A percentile compares a stretch with the other conserved stretches of the same genome.
Evolutionary conservation across 2,888 invertebrate species (phyloP).

Genomic region (Cyrtodaria siliqua): DNA sequence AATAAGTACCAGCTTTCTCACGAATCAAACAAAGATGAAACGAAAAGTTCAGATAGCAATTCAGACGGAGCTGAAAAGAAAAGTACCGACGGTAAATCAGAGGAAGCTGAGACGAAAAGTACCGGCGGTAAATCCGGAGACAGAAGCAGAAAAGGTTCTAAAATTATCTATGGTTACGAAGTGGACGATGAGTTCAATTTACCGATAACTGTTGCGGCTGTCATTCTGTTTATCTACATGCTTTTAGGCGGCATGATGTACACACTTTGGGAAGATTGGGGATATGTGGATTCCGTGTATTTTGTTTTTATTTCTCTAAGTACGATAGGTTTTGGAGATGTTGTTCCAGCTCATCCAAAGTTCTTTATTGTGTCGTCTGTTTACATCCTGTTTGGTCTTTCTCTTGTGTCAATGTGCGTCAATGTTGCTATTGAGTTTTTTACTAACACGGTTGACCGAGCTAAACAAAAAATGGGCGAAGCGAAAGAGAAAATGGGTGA

Average conservation of each 20-base stretch:
- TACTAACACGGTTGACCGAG: conserved; percentile 48
- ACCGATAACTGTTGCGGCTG: conserved; percentile 95
- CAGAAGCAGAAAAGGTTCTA: conserved; percentile 54
- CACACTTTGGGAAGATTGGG: conserved; percentile 90
- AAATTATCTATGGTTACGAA: conserved; percentile 66
- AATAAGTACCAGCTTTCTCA: no score
- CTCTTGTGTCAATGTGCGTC: conserved; percentile 98
- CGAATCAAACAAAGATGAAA: no score
- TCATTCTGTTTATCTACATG: conserved; percentile 94
- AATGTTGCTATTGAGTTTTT: conserved; percentile 91
- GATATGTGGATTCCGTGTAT: conserved; percentile 97
- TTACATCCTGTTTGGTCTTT: conserved; percentile 97
- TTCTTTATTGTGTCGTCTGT: conserved; percentile 96
- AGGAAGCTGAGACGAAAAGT: conserved; percentile 88
- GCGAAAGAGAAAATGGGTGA: conserved; percentile 74
- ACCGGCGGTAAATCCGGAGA: conserved; percentile 23
- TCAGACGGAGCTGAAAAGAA: conserved; percentile 52
- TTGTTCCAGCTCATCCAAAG: conserved; percentile 94
- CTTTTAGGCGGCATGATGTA: conserved; percentile 93
- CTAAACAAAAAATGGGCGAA: conserved; percentile 35
- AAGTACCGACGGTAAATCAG: conserved; percentile 65
- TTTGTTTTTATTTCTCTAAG: conserved; percentile 91
- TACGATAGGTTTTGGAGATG: conserved; percentile 96
- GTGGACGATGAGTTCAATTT: conserved; percentile 94
- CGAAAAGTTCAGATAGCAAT: conserved; percentile 25